These are phyloP conservation scores for Rhinoptilus africanus DNA, from an alignment of 2,113 vertebrate species.

Conservation along the genomic window DNA sequence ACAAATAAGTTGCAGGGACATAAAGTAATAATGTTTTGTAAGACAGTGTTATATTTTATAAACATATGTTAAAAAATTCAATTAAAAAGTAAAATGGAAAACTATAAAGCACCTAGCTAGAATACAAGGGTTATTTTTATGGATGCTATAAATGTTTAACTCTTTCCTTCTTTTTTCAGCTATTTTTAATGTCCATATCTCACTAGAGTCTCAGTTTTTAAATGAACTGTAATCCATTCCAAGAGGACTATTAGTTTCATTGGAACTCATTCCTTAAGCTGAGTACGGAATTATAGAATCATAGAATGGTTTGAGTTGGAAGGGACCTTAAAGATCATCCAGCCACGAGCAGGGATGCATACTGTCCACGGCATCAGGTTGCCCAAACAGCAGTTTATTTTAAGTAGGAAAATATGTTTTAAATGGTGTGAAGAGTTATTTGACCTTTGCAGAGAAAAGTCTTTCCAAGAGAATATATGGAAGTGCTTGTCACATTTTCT, in stretches of 20 bases:
- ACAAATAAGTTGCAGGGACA: slow-evolving; percentile 19
- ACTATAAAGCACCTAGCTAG: slow-evolving; percentile 46
- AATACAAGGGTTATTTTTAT: slow-evolving; percentile 62
- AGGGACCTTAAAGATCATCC: not conserved
- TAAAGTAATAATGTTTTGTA: slow-evolving; percentile 33
- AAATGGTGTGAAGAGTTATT: not conserved
- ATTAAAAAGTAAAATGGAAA: slow-evolving; percentile 70
- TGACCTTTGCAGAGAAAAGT: not conserved
- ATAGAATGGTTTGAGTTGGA: not conserved
- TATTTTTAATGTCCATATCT: slow-evolving; percentile 1
- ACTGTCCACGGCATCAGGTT: not conserved
- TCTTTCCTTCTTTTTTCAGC: slow-evolving; percentile 17
- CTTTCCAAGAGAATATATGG: not conserved
- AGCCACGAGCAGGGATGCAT: too few species aligned
- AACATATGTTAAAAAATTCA: slow-evolving; percentile 34
- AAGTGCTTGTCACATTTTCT: not conserved
- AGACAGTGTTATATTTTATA: slow-evolving; percentile 28
- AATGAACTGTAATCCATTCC: slow-evolving; percentile 31
- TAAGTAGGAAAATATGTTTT: slow-evolving; percentile 16
- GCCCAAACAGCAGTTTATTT: not conserved
- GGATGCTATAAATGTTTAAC: slow-evolving; percentile 56
- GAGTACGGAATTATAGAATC: not conserved
- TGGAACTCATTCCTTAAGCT: not conserved
- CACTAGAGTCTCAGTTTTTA: slow-evolving; percentile 6
- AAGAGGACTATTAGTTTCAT: slow-evolving; percentile 29